phyloP scores from a whole-genome alignment of 2,113 vertebrate genomes.

The Nymphicus hollandicus region DNA sequence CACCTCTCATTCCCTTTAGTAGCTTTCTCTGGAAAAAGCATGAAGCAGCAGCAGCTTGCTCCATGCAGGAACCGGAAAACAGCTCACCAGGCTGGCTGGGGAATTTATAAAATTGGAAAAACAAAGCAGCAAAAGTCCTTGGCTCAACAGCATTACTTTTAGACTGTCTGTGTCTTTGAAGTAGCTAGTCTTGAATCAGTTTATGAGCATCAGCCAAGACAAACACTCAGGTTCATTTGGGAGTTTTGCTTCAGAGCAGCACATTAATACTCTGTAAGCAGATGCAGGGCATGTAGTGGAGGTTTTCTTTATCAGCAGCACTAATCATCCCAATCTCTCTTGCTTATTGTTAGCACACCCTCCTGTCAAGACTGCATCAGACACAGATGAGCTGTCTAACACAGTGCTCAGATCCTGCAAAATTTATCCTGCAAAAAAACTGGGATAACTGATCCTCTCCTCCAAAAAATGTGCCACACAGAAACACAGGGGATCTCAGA shows the following conservation, averaged over 20 bases:
- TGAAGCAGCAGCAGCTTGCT: neutral
- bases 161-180: slow-evolving; percentile 21
- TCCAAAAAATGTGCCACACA: neutral
- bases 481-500: neutral
- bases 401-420: neutral
- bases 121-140: slow-evolving; percentile 28
- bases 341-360: neutral
- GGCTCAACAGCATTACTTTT: neutral
- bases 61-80: neutral
- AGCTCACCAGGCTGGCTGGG: neutral
- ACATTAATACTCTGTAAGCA: slow-evolving; percentile 20
- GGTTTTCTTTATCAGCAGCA: neutral
- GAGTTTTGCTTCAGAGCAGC: neutral
- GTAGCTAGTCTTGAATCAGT: neutral
- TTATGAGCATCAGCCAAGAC: neutral
- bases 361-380: neutral
- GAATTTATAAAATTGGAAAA: slow-evolving; percentile 45
- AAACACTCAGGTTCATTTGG: slow-evolving; percentile 3
- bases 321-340: neutral
- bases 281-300: neutral
- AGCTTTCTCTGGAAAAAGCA: neutral
- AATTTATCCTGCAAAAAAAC: neutral
- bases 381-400: neutral
- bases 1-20: neutral
- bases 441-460: neutral